These are phyloP conservation scores for Exocentrus adspersus DNA, from an alignment of 2,888 invertebrate genomes.

Conservation along the genomic window DNA sequence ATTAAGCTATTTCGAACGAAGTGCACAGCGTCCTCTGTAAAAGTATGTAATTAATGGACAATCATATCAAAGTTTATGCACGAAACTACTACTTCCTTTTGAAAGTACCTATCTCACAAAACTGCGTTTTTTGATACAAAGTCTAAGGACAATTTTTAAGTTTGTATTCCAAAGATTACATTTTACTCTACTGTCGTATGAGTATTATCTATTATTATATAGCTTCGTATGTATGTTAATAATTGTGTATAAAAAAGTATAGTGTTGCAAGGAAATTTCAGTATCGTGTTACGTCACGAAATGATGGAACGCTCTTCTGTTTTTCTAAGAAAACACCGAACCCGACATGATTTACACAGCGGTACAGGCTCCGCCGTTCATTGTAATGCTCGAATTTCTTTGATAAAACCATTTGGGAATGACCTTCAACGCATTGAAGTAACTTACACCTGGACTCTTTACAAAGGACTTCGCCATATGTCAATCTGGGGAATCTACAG, in stretches of 20 bases:
- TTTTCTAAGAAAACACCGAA: neutral
- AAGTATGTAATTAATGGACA: neutral
- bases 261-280: no score
- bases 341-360: neutral
- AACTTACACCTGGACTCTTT: constrained; percentile 46
- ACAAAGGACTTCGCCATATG: constrained; percentile 46
- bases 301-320: neutral
- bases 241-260: no score
- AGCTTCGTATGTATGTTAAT: no score
- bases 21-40: neutral
- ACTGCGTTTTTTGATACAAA: no score
- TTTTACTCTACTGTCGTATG: no score
- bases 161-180: no score
- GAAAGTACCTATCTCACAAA: no score
- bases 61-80: neutral
- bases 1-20: constrained; percentile 35
- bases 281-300: neutral
- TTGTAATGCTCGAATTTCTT: constrained; percentile 5
- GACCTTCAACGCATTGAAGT: constrained; percentile 18
- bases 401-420: constrained; percentile 9
- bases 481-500: constrained; percentile 35
- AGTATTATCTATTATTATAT: no score
- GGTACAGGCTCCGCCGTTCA: neutral
- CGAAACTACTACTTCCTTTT: no score
- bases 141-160: no score